These are phyloP conservation scores for Dendrocincla fuliginosa DNA, from an alignment of 2,797 vertebrate genomes.

Conservation along the genomic window DNA sequence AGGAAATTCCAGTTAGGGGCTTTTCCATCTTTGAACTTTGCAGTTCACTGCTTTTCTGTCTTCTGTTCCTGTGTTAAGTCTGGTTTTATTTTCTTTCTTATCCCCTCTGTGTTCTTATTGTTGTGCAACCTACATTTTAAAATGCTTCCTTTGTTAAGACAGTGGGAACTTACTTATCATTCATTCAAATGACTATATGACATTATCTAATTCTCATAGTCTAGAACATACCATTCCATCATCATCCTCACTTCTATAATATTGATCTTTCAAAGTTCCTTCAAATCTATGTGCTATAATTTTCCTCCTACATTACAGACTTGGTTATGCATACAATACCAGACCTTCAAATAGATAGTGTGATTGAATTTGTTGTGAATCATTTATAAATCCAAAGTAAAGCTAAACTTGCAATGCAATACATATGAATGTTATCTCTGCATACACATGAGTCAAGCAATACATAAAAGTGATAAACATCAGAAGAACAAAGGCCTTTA, in stretches of 20 bases:
- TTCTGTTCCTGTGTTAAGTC: not conserved
- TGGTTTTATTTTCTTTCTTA: not conserved
- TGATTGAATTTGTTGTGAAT: conserved; percentile 52
- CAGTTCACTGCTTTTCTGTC: not conserved
- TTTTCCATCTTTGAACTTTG: not conserved
- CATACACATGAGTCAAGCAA: not conserved
- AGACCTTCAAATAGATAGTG: conserved; percentile 16
- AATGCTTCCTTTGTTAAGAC: not conserved
- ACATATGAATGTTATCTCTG: conserved; percentile 1
- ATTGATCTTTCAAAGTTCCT: not conserved
- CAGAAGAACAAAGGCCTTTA: not conserved
- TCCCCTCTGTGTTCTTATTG: not conserved
- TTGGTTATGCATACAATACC: conserved; percentile 34
- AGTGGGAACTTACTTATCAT: not conserved
- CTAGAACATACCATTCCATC: not conserved
- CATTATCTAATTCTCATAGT: not conserved
- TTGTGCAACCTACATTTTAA: not conserved
- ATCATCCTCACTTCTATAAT: not conserved
- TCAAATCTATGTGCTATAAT: conserved; percentile 12
- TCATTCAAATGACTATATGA: not conserved
- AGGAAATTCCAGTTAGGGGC: not conserved
- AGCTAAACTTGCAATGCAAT: conserved; percentile 19
- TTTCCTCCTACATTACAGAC: not conserved
- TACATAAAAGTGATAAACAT: not conserved
- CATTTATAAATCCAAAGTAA: conserved; percentile 67